Conservation (phyloP, 1,140 invertebrate species). For the Drosophila malerkotliana region DNA sequence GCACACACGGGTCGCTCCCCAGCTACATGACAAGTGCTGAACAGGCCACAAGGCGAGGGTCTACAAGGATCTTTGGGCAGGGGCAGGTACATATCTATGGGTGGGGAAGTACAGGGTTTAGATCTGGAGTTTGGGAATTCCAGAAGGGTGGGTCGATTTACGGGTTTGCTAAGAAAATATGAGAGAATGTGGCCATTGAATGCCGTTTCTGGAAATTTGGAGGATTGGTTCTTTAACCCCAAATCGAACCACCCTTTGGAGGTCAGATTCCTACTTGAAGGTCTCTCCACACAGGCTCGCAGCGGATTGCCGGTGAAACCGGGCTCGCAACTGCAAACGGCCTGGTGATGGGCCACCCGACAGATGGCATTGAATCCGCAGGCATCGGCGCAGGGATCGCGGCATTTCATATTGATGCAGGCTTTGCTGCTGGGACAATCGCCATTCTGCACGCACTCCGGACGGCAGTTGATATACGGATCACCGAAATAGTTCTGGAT, state of each 20-base stretch:
- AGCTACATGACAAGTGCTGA: slow-evolving; percentile 90
- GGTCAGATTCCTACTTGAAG: slow-evolving; percentile 86
- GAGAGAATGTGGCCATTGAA: neutral
- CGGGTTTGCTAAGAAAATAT: neutral
- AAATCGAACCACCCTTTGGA: slow-evolving; percentile 10
- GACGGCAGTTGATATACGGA: slow-evolving; percentile 91
- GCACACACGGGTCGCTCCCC: slow-evolving; percentile 91
- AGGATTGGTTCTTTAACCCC: neutral
- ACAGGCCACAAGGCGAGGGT: slow-evolving; percentile 92
- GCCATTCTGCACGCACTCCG: slow-evolving; percentile 92
- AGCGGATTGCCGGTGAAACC: slow-evolving; percentile 92
- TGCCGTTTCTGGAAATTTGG: neutral
- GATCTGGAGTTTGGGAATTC: neutral
- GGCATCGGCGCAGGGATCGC: slow-evolving; percentile 90
- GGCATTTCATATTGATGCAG: slow-evolving; percentile 93
- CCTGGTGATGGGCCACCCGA: slow-evolving; percentile 92
- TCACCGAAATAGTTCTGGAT: slow-evolving; percentile 92
- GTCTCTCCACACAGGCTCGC: slow-evolving; percentile 88
- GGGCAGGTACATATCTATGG: slow-evolving; percentile 85
- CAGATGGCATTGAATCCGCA: slow-evolving; percentile 93
- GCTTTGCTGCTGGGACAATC: slow-evolving; percentile 90
- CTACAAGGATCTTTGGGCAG: slow-evolving; percentile 88
- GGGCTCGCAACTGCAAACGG: slow-evolving; percentile 90
- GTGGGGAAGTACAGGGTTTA: slow-evolving; percentile 56
- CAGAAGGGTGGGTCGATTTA: slow-evolving; percentile 3